These are phyloP conservation scores for Linurgus olivaceus DNA, from an alignment of 2,797 vertebrate species.

Conservation along the genomic window DNA sequence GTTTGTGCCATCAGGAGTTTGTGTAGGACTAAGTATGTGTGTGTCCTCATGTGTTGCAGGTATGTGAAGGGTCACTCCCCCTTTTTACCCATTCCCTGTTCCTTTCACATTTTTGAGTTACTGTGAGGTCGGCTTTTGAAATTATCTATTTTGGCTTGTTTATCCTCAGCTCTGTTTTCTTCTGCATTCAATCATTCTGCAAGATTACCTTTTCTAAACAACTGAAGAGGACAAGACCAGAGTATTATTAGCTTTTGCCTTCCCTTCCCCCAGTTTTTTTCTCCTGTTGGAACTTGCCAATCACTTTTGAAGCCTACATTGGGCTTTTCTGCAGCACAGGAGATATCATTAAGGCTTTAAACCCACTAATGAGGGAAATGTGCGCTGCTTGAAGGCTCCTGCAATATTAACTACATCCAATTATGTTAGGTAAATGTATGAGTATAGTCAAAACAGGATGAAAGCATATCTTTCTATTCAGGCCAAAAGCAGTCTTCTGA, in stretches of 20 bases:
- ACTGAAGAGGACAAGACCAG: neutral
- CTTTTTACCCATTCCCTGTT: neutral
- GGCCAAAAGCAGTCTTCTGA: constrained; percentile 58
- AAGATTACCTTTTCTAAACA: neutral
- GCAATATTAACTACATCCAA: constrained; percentile 72
- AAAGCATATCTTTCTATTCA: constrained; percentile 67
- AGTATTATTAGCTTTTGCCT: neutral
- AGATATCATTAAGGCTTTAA: constrained; percentile 70
- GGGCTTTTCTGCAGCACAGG: constrained; percentile 53
- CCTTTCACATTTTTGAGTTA: neutral
- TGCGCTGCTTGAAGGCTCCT: constrained; percentile 66
- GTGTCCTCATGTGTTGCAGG: neutral
- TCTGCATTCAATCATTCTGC: neutral
- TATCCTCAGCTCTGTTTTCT: neutral
- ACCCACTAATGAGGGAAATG: constrained; percentile 66
- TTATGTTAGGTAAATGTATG: constrained; percentile 69
- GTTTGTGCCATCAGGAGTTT: neutral
- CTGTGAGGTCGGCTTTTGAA: neutral
- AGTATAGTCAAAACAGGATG: constrained; percentile 69
- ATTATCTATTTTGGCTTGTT: neutral
- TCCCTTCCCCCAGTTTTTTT: constrained; percentile 26
- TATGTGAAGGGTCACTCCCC: neutral
- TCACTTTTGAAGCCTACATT: constrained; percentile 45
- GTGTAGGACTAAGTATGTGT: neutral
- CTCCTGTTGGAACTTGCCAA: constrained; percentile 58